Percentiles rank a stretch among this genome's conserved stretches.
These are phyloP conservation scores for Columba janthina DNA, from an alignment of 2,113 vertebrate species.

Conservation along the genomic window DNA sequence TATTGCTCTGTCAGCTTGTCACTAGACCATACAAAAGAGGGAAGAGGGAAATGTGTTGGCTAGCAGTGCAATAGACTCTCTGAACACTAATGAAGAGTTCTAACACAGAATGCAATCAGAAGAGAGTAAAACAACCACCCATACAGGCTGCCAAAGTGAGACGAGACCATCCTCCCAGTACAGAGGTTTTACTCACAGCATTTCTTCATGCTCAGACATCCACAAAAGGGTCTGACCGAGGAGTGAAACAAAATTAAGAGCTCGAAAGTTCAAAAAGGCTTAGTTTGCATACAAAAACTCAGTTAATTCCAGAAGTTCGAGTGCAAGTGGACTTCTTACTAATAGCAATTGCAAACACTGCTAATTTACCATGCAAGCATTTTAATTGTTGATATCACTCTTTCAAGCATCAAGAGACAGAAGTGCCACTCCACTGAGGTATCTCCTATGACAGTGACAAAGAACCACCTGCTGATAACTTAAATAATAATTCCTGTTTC, in stretches of 20 bases:
- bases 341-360: neutral
- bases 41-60: neutral
- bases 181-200: neutral
- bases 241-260: neutral
- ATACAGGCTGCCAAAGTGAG: neutral
- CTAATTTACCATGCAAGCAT: neutral
- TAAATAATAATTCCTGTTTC: neutral
- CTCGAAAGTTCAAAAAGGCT: neutral
- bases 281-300: neutral
- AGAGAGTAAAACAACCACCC: neutral
- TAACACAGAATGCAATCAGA: neutral
- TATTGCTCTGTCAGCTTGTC: neutral
- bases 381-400: conserved; percentile 5
- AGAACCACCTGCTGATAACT: neutral
- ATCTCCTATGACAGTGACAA: neutral
- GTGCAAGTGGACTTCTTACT: neutral
- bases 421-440: neutral
- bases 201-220: neutral
- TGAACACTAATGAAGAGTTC: neutral
- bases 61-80: neutral
- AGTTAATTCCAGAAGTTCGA: neutral
- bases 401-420: neutral
- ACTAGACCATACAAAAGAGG: neutral
- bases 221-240: neutral
- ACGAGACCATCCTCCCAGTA: neutral